A percentile compares a stretch with the other conserved stretches of the same genome.
phyloP scores from a whole-genome alignment of 2,797 vertebrate genomes.

The Acanthurus lineatus region DNA sequence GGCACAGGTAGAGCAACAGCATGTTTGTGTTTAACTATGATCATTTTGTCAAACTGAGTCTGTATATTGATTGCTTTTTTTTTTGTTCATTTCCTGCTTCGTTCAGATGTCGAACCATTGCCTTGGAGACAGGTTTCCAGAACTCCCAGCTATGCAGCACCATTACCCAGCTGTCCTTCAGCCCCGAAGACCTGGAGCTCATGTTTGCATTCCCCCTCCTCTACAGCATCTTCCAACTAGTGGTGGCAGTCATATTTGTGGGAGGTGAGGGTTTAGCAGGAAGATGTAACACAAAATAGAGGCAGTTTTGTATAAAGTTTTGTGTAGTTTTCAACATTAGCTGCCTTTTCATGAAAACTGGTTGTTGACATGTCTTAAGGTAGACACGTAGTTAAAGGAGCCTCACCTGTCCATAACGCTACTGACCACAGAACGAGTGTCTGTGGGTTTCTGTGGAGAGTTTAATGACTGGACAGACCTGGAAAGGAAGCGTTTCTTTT shows the following conservation, averaged over 20 bases:
- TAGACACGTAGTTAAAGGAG: background rate
- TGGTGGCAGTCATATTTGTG: constrained; percentile 79
- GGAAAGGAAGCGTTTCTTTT: background rate
- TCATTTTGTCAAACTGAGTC: too few species aligned
- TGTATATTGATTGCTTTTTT: background rate
- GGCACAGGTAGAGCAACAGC: constrained; percentile 87
- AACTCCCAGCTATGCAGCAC: constrained; percentile 96
- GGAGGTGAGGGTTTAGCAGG: constrained; percentile 81
- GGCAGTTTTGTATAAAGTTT: background rate
- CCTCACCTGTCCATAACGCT: background rate
- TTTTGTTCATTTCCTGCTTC: background rate
- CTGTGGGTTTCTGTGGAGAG: background rate
- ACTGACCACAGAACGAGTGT: background rate
- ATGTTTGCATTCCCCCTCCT: constrained; percentile 97
- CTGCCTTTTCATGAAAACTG: background rate
- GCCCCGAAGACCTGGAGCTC: constrained; percentile 85
- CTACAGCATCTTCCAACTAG: constrained; percentile 96
- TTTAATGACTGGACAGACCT: background rate
- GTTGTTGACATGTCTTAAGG: background rate
- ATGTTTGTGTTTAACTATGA: background rate
- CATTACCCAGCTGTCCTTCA: constrained; percentile 95
- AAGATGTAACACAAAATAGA: background rate
- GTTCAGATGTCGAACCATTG: constrained; percentile 93
- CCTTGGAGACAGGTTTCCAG: constrained; percentile 96
- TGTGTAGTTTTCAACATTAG: too few species aligned